These are phyloP conservation scores for Sebastes taczanowskii DNA, from an alignment of 2,797 vertebrate species.

Conservation along the genomic window DNA sequence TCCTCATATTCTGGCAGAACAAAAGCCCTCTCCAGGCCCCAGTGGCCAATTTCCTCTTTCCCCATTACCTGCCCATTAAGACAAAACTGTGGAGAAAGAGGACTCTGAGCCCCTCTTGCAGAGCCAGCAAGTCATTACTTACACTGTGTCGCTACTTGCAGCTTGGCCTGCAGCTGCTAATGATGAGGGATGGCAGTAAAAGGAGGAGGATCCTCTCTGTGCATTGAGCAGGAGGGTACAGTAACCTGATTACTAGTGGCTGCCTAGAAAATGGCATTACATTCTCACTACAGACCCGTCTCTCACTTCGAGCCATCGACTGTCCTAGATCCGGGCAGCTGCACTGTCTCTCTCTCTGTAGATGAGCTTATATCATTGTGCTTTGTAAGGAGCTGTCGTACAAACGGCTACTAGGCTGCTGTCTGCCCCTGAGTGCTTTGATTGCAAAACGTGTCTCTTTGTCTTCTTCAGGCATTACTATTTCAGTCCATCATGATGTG, in stretches of 20 bases:
- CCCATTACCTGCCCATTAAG: slow-evolving; percentile 65
- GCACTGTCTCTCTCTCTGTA: slow-evolving; percentile 25
- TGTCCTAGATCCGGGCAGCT: slow-evolving; percentile 72
- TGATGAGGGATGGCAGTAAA: slow-evolving; percentile 71
- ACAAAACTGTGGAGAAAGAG: slow-evolving; percentile 43
- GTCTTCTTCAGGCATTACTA: slow-evolving; percentile 22
- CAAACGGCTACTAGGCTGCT: neutral
- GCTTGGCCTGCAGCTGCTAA: slow-evolving; percentile 68
- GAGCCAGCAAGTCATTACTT: slow-evolving; percentile 60
- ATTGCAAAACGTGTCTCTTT: slow-evolving; percentile 29
- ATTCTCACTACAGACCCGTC: slow-evolving; percentile 47
- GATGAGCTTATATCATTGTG: slow-evolving; percentile 44
- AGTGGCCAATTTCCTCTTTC: slow-evolving; percentile 46
- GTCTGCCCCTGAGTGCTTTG: slow-evolving; percentile 44
- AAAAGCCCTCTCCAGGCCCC: slow-evolving; percentile 42
- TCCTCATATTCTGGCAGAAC: slow-evolving; percentile 49
- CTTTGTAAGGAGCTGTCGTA: slow-evolving; percentile 40
- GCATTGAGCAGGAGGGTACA: slow-evolving; percentile 64
- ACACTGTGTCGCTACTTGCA: slow-evolving; percentile 51
- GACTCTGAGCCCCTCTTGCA: slow-evolving; percentile 39
- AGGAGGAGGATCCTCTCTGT: slow-evolving; percentile 71
- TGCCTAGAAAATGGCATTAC: slow-evolving; percentile 67
- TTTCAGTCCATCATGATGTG: slow-evolving; percentile 25
- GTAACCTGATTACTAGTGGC: slow-evolving; percentile 75
- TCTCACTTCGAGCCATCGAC: slow-evolving; percentile 49